Evolutionary conservation across 1,140 invertebrate species (phyloP).

Genomic region (Tetragnatha versicolor): DNA sequence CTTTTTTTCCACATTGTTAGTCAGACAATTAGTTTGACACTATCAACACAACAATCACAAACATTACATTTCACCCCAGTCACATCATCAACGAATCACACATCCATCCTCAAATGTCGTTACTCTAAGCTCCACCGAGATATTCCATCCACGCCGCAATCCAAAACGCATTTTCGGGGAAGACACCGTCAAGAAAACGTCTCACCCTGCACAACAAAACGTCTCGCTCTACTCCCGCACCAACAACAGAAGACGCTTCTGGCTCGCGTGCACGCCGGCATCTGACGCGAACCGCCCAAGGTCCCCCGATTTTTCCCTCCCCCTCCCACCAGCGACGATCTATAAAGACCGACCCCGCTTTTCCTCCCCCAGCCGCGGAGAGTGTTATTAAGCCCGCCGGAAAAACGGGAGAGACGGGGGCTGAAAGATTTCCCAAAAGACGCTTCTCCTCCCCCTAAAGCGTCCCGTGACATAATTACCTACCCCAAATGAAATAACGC

Average conservation of each 20-base stretch:
- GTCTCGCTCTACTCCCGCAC: not conserved
- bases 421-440: no score
- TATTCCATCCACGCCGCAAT: no score
- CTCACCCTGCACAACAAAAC: not conserved
- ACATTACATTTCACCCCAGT: no score
- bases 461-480: constrained; percentile 14
- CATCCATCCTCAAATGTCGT: no score
- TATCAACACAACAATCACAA: no score
- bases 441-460: not conserved
- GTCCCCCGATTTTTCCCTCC: not conserved
- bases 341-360: not conserved
- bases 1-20: no score
- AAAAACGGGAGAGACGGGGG: not conserved
- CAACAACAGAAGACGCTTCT: not conserved
- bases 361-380: not conserved
- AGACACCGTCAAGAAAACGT: not conserved
- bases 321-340: not conserved
- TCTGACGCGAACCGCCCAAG: not conserved
- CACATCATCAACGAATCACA: no score
- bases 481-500: not conserved
- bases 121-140: no score
- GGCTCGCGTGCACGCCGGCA: not conserved
- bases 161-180: not conserved
- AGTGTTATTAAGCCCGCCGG: constrained; percentile 15
- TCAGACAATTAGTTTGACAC: no score